A percentile compares a stretch with the other conserved stretches of the same genome.
Conservation (phyloP, 2,888 invertebrate genomes). For the Heliconius cydno region DNA sequence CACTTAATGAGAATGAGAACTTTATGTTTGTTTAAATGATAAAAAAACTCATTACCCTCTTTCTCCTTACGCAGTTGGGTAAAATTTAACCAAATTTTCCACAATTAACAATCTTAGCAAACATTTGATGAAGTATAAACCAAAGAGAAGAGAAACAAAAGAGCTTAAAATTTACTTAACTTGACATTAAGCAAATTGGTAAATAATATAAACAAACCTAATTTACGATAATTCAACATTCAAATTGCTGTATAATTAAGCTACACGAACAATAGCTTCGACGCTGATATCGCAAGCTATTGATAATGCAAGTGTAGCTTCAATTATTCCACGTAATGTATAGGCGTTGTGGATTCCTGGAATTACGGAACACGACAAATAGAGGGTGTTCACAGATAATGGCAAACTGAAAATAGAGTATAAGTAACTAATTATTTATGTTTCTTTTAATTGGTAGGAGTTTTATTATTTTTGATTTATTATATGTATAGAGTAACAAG, state of each 20-base stretch:
- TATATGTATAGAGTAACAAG: too few relatives aligned
- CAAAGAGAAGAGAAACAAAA: too few relatives aligned
- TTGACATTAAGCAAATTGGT: too few relatives aligned
- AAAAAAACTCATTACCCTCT: not conserved
- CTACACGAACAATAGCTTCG: not conserved
- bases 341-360: conserved; percentile 6
- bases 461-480: too few relatives aligned
- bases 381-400: not conserved
- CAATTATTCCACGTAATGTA: conserved; percentile 14
- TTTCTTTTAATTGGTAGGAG: too few relatives aligned
- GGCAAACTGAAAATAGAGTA: not conserved
- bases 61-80: not conserved
- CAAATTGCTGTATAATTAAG: not conserved
- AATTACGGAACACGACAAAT: not conserved
- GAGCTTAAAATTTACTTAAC: too few relatives aligned
- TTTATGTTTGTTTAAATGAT: too few relatives aligned
- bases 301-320: conserved; percentile 11
- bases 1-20: not conserved
- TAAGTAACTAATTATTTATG: too few relatives aligned
- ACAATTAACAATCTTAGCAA: not conserved
- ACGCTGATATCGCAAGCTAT: not conserved
- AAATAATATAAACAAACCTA: too few relatives aligned
- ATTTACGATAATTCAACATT: not conserved
- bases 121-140: too few relatives aligned
- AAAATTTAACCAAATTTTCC: not conserved